Base-by-base conservation (phyloP, 2,113 vertebrate species). In the Notarius quadriscutis region DNA sequence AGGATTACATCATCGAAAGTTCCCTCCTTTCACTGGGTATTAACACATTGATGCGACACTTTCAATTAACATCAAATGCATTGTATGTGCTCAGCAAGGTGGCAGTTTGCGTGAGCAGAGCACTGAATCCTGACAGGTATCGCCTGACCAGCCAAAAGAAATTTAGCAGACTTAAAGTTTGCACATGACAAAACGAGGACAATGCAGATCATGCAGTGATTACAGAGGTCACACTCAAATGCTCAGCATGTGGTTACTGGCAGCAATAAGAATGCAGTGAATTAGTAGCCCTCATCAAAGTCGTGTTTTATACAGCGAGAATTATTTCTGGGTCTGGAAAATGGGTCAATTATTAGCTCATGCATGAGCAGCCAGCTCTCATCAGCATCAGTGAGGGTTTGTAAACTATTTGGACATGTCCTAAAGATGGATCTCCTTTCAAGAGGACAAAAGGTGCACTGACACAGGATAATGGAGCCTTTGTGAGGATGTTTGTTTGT, bases 301-400 rank as follows among this genome's bases (percentile, higher is more conserved):
- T 85, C 78, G 50, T 89, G 89, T 92, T 92, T 91, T 90, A 87
- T 91, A 86, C 85, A 87, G 88, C 87, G 85, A 58, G 74, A 89
- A 91, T 92, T 88, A 91, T 88, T 88, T 87, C 58, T 72, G 85
- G 74, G 85, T 72, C 51, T 87, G 78, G 74, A 92, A 95, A 94
- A 92, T 90, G 85, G 92, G 93, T 93, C 92, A 92, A 58, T 90
- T 92, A 91, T 92, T 89, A 92, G 91, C 88, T 92, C 85, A 89
- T 90, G 87, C 83, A 85, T 87, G 72, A 91, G 77, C 88, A 88
- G 82, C 77, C 90, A 75, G 75, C 86, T 82, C 80, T 41, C 90
- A 92, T 83, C 86, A 90, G 51, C 85, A 48, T 92, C 84, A 89
- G 12, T 5, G 6, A 62, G 79, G 48, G 11, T 17, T 88, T 67